Conservation (phyloP, 2,113 vertebrate genomes). For the Orycteropus afer region DNA sequence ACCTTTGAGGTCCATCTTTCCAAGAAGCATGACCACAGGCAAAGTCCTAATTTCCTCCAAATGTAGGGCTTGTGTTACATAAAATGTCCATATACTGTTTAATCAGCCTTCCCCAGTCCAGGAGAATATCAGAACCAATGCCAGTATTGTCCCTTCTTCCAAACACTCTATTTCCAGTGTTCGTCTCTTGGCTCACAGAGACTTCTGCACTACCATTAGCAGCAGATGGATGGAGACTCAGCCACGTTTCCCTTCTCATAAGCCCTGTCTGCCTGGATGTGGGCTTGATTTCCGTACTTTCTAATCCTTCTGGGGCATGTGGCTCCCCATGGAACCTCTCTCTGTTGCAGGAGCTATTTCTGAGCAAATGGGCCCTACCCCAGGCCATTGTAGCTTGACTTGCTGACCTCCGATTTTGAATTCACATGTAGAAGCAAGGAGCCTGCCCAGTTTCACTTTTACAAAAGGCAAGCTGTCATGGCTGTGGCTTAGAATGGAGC, state of each 20-base stretch:
- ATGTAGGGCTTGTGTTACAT: background rate
- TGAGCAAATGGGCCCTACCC: background rate
- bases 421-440: background rate
- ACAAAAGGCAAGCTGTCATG: background rate
- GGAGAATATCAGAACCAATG: background rate
- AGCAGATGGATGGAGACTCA: background rate
- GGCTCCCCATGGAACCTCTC: too few relatives aligned
- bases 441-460: too few relatives aligned
- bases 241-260: background rate
- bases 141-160: background rate
- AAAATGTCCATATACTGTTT: background rate
- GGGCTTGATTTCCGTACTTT: background rate
- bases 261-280: background rate
- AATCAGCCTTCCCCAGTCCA: background rate
- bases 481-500: background rate
- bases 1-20: background rate
- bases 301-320: background rate
- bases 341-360: background rate
- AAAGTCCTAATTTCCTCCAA: background rate
- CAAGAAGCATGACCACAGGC: fast-evolving
- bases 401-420: background rate
- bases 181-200: background rate
- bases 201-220: background rate
- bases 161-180: constrained; percentile 45
- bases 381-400: background rate